These are phyloP conservation scores for Gymnobelideus leadbeateri DNA, from an alignment of 2,113 vertebrate genomes.

Conservation along the genomic window DNA sequence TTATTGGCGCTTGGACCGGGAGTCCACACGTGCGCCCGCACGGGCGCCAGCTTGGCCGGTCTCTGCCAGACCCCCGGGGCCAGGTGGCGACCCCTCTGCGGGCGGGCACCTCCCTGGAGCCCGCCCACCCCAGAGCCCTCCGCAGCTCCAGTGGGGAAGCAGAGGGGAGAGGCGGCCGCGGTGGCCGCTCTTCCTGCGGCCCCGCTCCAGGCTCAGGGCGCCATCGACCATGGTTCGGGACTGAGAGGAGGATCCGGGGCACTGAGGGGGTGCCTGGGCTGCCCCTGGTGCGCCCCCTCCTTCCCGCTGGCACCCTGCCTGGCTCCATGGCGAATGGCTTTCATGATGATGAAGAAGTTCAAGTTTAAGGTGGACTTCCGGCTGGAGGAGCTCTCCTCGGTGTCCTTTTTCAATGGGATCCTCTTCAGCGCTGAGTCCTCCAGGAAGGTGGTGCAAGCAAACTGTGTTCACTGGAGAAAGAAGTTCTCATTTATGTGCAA, in stretches of 20 bases:
- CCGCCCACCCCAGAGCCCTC: constrained; percentile 26
- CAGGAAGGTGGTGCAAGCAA: constrained; percentile 94
- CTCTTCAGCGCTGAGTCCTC: constrained; percentile 92
- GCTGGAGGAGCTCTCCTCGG: constrained; percentile 93
- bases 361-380: constrained; percentile 95
- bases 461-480: constrained; percentile 95
- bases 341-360: constrained; percentile 94
- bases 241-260: constrained; percentile 49
- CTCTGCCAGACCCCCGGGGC: constrained; percentile 59
- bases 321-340: constrained; percentile 86
- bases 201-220: constrained; percentile 43
- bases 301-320: constrained; percentile 57
- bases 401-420: constrained; percentile 95
- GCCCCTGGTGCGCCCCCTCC: not conserved
- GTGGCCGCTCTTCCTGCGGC: constrained; percentile 1
- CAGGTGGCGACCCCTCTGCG: constrained; percentile 24
- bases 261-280: constrained; percentile 62
- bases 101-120: constrained; percentile 56
- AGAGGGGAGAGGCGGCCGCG: constrained; percentile 40
- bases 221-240: constrained; percentile 57
- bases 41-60: constrained; percentile 2
- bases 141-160: constrained; percentile 41
- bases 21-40: not conserved
- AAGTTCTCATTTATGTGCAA: constrained; percentile 95
- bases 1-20: not conserved